A percentile compares a stretch with the other conserved stretches of the same genome.
These are phyloP conservation scores for Drosophila incognita DNA, from an alignment of 2,888 invertebrate genomes.

Conservation along the genomic window DNA sequence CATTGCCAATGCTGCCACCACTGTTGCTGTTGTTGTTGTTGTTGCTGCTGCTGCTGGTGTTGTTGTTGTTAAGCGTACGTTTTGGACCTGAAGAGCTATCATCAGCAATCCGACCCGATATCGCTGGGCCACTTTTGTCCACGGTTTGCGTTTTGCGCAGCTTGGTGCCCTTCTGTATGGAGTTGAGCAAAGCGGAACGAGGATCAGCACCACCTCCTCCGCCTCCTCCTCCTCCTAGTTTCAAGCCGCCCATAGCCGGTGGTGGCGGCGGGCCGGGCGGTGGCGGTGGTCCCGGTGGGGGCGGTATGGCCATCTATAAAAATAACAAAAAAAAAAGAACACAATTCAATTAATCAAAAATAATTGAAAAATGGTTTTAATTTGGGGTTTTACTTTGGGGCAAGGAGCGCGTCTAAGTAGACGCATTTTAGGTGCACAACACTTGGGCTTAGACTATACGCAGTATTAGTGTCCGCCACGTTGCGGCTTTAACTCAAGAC, in stretches of 20 bases:
- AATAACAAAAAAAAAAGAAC: slow-evolving; percentile 6
- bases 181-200: slow-evolving; percentile 90
- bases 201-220: slow-evolving; percentile 85
- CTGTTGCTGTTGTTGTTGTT: slow-evolving; percentile 57
- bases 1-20: slow-evolving; percentile 76
- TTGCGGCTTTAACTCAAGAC: slow-evolving; percentile 46
- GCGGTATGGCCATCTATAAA: slow-evolving; percentile 85
- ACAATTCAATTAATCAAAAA: neutral
- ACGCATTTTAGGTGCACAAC: slow-evolving; percentile 46
- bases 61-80: slow-evolving; percentile 60
- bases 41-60: slow-evolving; percentile 47
- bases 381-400: slow-evolving; percentile 44
- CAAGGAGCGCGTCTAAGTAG: slow-evolving; percentile 51
- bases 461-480: slow-evolving; percentile 41
- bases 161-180: slow-evolving; percentile 92
- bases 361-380: neutral
- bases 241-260: slow-evolving; percentile 85
- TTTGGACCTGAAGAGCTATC: slow-evolving; percentile 27
- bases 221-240: slow-evolving; percentile 71
- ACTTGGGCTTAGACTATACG: neutral
- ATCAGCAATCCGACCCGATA: slow-evolving; percentile 87
- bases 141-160: slow-evolving; percentile 95
- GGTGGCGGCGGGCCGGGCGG: slow-evolving; percentile 89
- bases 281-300: slow-evolving; percentile 87
- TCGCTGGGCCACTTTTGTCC: slow-evolving; percentile 93